Evolutionary conservation across 1,140 invertebrate species (phyloP).

Genomic region (Procambarus clarkii): DNA sequence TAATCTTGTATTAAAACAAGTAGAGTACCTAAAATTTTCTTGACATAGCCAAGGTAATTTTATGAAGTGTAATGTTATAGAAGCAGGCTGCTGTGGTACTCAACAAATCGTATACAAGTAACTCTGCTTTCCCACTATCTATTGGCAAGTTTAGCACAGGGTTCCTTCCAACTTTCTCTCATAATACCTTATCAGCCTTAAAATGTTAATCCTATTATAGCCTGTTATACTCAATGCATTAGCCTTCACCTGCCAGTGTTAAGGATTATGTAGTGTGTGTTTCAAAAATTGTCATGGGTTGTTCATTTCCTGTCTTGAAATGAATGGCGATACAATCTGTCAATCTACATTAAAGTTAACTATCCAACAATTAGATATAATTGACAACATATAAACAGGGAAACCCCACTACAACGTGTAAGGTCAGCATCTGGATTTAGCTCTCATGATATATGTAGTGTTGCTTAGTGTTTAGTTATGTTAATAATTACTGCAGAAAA

Average conservation of each 20-base stretch:
- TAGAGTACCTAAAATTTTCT: not conserved
- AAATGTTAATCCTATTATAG: not conserved
- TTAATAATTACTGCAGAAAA: no score
- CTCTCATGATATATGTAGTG: no score
- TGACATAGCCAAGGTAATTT: not conserved
- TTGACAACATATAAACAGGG: not conserved
- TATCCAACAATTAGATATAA: not conserved
- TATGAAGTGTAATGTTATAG: not conserved
- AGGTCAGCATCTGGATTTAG: no score
- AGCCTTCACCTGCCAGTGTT: not conserved
- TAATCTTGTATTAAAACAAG: not conserved
- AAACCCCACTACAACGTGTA: no score
- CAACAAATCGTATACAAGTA: not conserved
- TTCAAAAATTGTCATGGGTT: not conserved
- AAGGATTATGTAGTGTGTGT: not conserved
- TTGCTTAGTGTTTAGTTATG: no score
- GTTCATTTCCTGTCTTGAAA: not conserved
- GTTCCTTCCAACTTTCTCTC: not conserved
- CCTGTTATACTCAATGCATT: not conserved
- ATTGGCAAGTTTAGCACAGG: not conserved
- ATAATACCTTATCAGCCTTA: not conserved
- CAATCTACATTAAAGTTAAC: not conserved
- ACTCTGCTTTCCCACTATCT: not conserved
- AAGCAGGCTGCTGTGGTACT: not conserved
- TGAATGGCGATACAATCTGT: not conserved